Evolutionary conservation across 2,888 invertebrate genomes (phyloP).

Genomic region (Ectemnius continuus): DNA sequence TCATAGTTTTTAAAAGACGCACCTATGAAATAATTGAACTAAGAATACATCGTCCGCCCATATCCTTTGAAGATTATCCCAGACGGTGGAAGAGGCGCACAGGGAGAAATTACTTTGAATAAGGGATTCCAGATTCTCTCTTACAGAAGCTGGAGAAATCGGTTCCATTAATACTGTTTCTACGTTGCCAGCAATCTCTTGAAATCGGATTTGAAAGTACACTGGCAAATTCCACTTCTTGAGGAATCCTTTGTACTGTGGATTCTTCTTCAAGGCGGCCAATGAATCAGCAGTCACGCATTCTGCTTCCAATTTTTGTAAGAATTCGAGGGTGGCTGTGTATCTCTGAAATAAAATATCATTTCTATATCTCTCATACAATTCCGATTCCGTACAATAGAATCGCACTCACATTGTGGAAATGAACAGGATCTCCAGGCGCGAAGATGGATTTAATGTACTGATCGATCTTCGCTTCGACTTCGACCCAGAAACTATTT

Average conservation of each 20-base stretch:
- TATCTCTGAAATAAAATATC: constrained; percentile 80
- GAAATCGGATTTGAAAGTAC: constrained; percentile 97
- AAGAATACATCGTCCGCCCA: constrained; percentile 91
- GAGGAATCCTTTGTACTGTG: constrained; percentile 88
- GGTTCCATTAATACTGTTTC: constrained; percentile 68
- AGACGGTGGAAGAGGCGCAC: constrained; percentile 79
- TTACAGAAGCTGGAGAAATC: constrained; percentile 68
- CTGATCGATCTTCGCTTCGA: constrained; percentile 89
- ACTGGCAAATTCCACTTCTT: constrained; percentile 96
- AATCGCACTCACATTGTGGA: constrained; percentile 81
- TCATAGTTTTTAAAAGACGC: background rate
- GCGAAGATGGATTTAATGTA: constrained; percentile 92
- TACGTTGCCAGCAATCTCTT: constrained; percentile 89
- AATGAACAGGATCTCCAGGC: constrained; percentile 93
- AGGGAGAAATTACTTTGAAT: constrained; percentile 66
- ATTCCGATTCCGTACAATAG: background rate
- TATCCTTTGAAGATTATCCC: constrained; percentile 81
- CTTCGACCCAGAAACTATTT: constrained; percentile 92
- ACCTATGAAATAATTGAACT: constrained; percentile 84
- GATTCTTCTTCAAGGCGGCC: constrained; percentile 82
- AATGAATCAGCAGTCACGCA: constrained; percentile 82
- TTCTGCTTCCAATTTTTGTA: constrained; percentile 84
- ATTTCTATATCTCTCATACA: background rate
- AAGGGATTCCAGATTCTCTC: constrained; percentile 58
- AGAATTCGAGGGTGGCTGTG: constrained; percentile 87